phyloP scores from a whole-genome alignment of 1,140 invertebrate genomes.

The Drosophila equinoxialis region DNA sequence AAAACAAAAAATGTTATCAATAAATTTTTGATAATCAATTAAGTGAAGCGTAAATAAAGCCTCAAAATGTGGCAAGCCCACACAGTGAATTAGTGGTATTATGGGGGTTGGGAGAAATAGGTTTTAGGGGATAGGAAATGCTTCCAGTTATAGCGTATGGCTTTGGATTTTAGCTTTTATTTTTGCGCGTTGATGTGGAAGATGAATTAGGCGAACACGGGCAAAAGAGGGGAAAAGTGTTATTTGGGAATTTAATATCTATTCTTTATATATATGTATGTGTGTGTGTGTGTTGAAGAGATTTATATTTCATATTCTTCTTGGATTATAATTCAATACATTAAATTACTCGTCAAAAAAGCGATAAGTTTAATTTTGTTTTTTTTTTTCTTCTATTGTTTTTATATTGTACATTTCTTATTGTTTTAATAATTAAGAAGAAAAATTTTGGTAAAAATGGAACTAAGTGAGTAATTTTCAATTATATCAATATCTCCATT shows the following conservation, averaged over 20 bases:
- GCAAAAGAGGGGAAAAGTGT: background rate
- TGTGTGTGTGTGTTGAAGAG: conserved; percentile 36
- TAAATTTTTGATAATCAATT: conserved; percentile 68
- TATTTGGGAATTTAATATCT: conserved; percentile 10
- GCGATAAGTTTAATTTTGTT: background rate
- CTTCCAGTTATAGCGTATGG: background rate
- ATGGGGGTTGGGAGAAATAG: no score
- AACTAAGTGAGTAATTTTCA: no score
- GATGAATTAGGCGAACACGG: conserved; percentile 20
- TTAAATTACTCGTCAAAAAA: background rate
- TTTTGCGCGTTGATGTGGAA: conserved; percentile 59
- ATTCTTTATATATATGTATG: conserved; percentile 12
- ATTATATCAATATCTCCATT: no score
- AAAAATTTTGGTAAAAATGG: no score
- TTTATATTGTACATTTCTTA: no score
- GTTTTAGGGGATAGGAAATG: background rate
- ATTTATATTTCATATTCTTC: conserved; percentile 45
- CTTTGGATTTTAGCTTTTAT: conserved; percentile 51
- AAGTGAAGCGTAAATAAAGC: conserved; percentile 63
- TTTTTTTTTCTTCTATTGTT: no score
- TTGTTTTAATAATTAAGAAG: no score
- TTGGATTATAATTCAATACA: conserved; percentile 21
- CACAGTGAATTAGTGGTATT: background rate
- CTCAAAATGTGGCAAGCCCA: conserved; percentile 14
- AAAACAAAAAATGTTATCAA: conserved; percentile 53